Evolutionary conservation across 2,113 vertebrate genomes (phyloP).

Genomic region (Eclectus roratus): DNA sequence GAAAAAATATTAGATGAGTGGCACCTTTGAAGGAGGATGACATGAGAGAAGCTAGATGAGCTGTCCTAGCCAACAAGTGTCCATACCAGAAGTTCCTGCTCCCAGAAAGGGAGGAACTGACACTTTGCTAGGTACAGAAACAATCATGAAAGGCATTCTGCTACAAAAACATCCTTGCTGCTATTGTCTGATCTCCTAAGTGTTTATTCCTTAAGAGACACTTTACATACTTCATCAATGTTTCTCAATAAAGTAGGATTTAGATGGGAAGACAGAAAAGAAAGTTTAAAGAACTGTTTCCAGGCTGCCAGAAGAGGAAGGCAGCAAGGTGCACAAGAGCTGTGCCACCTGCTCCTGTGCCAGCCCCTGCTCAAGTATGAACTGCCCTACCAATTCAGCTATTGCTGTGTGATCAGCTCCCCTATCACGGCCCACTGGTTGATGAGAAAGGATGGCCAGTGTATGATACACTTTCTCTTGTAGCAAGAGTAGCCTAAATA

Average conservation of each 20-base stretch:
- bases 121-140: not conserved
- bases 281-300: not conserved
- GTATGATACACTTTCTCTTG: no score
- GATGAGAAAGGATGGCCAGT: not conserved
- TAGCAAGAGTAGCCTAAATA: fast-evolving
- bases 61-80: not conserved
- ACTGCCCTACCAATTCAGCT: not conserved
- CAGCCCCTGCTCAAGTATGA: fast-evolving
- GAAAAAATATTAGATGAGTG: not conserved
- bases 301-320: not conserved
- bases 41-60: not conserved
- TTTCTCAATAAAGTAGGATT: not conserved
- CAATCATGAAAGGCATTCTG: not conserved
- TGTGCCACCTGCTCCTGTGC: not conserved
- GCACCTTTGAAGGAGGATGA: not conserved
- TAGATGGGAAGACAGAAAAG: not conserved
- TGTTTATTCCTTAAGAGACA: not conserved
- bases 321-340: not conserved
- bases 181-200: not conserved
- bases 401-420: not conserved
- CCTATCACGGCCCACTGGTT: fast-evolving
- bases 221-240: not conserved
- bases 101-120: not conserved
- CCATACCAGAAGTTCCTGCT: not conserved
- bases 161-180: not conserved